phyloP scores from a whole-genome alignment of 2,888 invertebrate genomes.

The Ctenicera cuprea region DNA sequence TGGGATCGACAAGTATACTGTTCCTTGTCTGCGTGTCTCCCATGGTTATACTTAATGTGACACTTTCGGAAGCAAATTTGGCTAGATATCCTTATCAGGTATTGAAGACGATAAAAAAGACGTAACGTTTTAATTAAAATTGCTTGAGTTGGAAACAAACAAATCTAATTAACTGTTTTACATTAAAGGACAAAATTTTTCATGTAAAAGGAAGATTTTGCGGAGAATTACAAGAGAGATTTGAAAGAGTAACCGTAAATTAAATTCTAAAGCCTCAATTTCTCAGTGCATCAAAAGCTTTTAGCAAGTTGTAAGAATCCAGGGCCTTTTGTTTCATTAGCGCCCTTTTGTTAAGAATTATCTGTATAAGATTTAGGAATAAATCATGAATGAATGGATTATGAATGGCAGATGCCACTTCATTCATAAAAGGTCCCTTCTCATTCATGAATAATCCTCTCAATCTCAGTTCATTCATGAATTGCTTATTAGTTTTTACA shows the following conservation, averaged over 20 bases:
- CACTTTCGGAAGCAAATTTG: conserved; percentile 78
- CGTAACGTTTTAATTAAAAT: no score
- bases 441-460: conserved; percentile 38
- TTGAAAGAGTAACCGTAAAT: background rate
- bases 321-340: conserved; percentile 24
- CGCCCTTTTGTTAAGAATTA: conserved; percentile 23
- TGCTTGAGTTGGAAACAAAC: background rate
- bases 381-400: conserved; percentile 33
- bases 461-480: conserved; percentile 27
- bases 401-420: conserved; percentile 37
- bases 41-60: conserved; percentile 82
- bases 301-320: background rate
- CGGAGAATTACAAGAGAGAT: background rate
- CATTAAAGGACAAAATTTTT: no score
- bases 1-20: conserved; percentile 81
- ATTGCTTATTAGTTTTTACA: conserved; percentile 23
- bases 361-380: conserved; percentile 22
- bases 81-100: conserved; percentile 79
- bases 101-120: no score
- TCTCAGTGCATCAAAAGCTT: background rate
- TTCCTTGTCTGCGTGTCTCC: conserved; percentile 83
- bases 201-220: background rate
- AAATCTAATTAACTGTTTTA: no score
- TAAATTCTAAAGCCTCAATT: background rate
- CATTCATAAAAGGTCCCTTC: conserved; percentile 29